These are phyloP conservation scores for Lates japonicus DNA, from an alignment of 2,797 vertebrate genomes.

Conservation along the genomic window DNA sequence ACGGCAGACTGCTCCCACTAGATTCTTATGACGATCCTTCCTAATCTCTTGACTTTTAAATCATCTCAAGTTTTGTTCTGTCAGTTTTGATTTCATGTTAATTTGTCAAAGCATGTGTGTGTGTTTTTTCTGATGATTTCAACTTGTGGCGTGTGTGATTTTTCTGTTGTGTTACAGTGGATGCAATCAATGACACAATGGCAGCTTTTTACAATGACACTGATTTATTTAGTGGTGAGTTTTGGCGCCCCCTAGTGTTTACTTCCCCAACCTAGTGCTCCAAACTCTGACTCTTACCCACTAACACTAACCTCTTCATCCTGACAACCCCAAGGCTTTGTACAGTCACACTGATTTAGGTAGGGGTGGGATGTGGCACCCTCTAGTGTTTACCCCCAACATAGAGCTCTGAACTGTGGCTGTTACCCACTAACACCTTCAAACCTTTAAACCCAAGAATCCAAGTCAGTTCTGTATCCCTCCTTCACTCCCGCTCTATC, in stretches of 20 bases:
- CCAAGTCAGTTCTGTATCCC: conserved; percentile 63
- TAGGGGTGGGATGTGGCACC: conserved; percentile 93
- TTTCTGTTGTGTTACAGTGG: conserved; percentile 96
- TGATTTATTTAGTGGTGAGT: conserved; percentile 99
- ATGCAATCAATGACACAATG: conserved; percentile 99
- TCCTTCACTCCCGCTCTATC: conserved; percentile 52
- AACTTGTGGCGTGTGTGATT: conserved; percentile 82
- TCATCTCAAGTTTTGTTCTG: conserved; percentile 31
- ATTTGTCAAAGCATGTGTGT: conserved; percentile 31
- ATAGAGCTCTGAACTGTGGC: conserved; percentile 34
- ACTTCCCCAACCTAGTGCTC: conserved; percentile 66
- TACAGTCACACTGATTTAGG: conserved; percentile 91
- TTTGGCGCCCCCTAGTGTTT: conserved; percentile 90
- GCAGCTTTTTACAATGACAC: conserved; percentile 99
- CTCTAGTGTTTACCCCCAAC: conserved; percentile 87
- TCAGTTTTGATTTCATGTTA: conserved; percentile 55
- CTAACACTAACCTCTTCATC: conserved; percentile 79
- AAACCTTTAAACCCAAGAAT: conserved; percentile 61
- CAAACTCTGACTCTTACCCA: conserved; percentile 78
- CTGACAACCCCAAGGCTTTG: conserved; percentile 81
- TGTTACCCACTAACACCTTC: conserved; percentile 85
- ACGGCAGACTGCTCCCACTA: conserved; percentile 8
- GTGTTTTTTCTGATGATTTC: conserved; percentile 61
- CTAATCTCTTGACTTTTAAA: conserved; percentile 12
- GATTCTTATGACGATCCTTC: conserved; percentile 20